phyloP scores from a whole-genome alignment of 2,797 vertebrate genomes.

The Crossoptilon crossoptilon region DNA sequence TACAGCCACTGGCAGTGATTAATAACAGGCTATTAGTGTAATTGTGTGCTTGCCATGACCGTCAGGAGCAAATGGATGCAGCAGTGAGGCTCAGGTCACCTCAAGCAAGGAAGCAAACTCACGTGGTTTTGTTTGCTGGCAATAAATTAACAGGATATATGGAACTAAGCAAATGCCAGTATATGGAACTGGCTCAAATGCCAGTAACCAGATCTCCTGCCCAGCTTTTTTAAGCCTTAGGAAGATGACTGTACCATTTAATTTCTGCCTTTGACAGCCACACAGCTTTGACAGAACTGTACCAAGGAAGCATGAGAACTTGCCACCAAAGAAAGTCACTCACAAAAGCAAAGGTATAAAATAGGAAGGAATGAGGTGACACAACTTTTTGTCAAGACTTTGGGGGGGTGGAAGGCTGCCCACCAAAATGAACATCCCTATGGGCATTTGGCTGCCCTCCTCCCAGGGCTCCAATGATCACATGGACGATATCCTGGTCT shows the following conservation, averaged over 20 bases:
- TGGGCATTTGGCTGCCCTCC: neutral
- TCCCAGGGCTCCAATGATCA: neutral
- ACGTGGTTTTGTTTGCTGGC: neutral
- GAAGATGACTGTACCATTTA: slow-evolving; percentile 52
- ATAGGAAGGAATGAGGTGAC: neutral
- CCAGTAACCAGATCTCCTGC: slow-evolving; percentile 33
- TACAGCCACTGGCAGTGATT: slow-evolving; percentile 3
- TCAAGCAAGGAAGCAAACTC: slow-evolving; percentile 17
- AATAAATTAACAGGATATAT: slow-evolving; percentile 1
- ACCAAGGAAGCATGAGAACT: neutral
- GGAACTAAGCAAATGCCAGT: neutral
- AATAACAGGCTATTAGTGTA: slow-evolving; percentile 17
- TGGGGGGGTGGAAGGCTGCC: neutral
- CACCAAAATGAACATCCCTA: neutral
- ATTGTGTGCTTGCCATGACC: neutral
- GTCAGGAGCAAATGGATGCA: neutral
- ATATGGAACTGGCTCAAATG: neutral
- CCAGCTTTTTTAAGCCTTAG: slow-evolving; percentile 14
- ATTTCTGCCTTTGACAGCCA: neutral
- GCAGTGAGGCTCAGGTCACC: neutral
- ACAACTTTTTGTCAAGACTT: neutral
- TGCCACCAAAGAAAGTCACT: neutral
- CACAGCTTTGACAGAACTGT: neutral
- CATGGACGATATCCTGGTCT: neutral
- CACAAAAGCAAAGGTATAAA: neutral